Evolutionary conservation across 2,113 vertebrate genomes (phyloP).

Genomic region (Sigmodon hispidus): DNA sequence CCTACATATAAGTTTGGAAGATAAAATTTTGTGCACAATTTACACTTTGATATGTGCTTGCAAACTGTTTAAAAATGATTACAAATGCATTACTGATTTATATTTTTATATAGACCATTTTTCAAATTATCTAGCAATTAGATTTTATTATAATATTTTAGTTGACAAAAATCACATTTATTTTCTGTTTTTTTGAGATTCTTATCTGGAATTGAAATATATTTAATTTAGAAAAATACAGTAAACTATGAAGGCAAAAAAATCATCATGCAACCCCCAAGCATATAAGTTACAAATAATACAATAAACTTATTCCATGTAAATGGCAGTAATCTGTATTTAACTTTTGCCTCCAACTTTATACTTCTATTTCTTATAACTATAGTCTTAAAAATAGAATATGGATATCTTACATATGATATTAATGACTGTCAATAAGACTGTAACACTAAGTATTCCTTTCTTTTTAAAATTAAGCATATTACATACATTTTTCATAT

Average conservation of each 20-base stretch:
- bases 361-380: background rate
- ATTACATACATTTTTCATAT: background rate
- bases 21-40: background rate
- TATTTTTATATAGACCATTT: background rate
- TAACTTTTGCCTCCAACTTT: background rate
- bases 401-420: background rate
- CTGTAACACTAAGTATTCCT: background rate
- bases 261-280: constrained; percentile 1
- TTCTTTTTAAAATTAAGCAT: background rate
- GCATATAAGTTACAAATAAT: background rate
- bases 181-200: background rate
- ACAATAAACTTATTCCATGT: background rate
- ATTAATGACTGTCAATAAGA: background rate
- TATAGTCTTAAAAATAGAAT: background rate
- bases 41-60: background rate
- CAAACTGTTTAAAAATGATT: background rate
- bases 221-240: background rate
- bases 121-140: background rate
- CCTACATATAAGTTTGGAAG: background rate
- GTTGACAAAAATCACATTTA: background rate
- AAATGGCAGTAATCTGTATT: background rate
- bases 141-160: background rate
- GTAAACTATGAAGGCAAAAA: background rate
- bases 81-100: background rate
- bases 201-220: background rate